phyloP scores from a whole-genome alignment of 2,113 vertebrate genomes.

The Felis catus region F.catus_Fca126_mat1.0 CM031416.1:139976501-139977000 shows the following conservation, averaged over 20 bases:
- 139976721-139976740: neutral
- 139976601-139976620: neutral
- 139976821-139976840: neutral
- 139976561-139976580: neutral
- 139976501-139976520: neutral
- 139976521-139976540: neutral
- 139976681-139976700: neutral
- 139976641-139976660: neutral
- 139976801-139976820: neutral
- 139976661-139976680: neutral
- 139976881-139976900: too few relatives aligned
- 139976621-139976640: neutral
- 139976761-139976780: neutral
- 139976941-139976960: neutral
- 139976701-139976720: neutral
- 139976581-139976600: neutral
- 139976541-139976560: neutral
- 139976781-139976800: neutral
- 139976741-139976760: neutral
- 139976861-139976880: neutral
- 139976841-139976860: neutral
- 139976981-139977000: neutral
- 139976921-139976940: neutral
- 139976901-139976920: neutral
- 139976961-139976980: neutral